Evolutionary conservation across 2,113 vertebrate species (phyloP).

Genomic region (Ictidomys tridecemlineatus): DNA sequence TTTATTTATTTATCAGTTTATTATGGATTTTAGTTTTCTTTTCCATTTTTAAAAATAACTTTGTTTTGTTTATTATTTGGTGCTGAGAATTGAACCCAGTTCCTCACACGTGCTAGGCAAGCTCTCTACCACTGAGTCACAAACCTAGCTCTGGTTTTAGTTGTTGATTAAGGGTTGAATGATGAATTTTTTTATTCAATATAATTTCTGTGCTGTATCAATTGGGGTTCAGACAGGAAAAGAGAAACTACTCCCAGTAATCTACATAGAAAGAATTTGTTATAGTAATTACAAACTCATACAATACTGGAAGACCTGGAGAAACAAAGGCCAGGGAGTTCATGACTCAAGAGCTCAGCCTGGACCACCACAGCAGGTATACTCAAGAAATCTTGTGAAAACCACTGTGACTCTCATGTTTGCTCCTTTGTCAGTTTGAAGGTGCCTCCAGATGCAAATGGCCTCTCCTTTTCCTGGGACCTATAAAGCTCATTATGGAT

Average conservation of each 20-base stretch:
- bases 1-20: background rate
- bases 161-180: conserved; percentile 8
- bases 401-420: background rate
- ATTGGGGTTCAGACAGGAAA: background rate
- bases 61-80: too few species aligned
- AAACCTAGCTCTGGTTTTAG: background rate
- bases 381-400: background rate
- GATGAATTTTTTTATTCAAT: background rate
- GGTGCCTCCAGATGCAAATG: background rate
- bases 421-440: background rate
- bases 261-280: background rate
- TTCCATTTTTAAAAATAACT: too few species aligned
- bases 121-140: too few species aligned
- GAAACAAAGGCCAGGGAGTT: conserved; percentile 36
- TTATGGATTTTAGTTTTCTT: background rate
- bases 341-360: background rate
- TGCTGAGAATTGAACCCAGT: too few species aligned
- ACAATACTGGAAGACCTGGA: background rate
- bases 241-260: background rate
- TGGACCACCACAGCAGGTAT: background rate
- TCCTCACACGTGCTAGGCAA: too few species aligned
- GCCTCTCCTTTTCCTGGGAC: background rate
- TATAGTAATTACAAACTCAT: conserved; percentile 14
- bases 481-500: background rate
- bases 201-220: conserved; percentile 16